phyloP scores from a whole-genome alignment of 1,140 invertebrate genomes.

The Drosophila nigromelanica region DNA sequence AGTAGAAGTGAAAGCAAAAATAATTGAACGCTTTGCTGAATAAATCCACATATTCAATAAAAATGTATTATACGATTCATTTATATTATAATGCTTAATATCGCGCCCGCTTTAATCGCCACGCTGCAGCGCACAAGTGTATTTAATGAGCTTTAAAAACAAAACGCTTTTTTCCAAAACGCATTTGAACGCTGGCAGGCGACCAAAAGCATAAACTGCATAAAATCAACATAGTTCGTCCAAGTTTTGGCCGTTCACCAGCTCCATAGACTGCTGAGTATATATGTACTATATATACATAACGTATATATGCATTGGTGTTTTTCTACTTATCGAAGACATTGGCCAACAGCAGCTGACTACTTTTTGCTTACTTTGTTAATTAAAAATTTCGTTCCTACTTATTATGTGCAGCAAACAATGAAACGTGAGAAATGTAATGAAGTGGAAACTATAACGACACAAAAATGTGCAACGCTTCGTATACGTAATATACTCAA shows the following conservation, averaged over 20 bases:
- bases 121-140: conserved; percentile 49
- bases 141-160: conserved; percentile 67
- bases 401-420: conserved; percentile 44
- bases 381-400: conserved; percentile 45
- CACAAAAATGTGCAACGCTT: conserved; percentile 25
- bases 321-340: conserved; percentile 42
- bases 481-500: conserved; percentile 34
- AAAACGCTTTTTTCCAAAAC: conserved; percentile 23
- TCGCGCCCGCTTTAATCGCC: conserved; percentile 48
- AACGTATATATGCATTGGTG: conserved; percentile 3
- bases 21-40: conserved; percentile 23
- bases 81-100: conserved; percentile 54
- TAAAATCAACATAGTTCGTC: conserved; percentile 14
- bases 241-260: conserved; percentile 20
- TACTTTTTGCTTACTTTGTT: conserved; percentile 44
- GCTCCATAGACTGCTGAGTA: background rate
- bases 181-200: conserved; percentile 3
- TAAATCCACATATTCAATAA: conserved; percentile 75
- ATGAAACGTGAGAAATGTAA: conserved; percentile 44
- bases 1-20: conserved; percentile 12
- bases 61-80: conserved; percentile 70
- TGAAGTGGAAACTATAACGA: conserved; percentile 38
- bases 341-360: conserved; percentile 20
- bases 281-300: conserved; percentile 1
- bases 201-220: conserved; percentile 26